phyloP scores from a whole-genome alignment of 2,113 vertebrate species.

The Lanius ludovicianus region DNA sequence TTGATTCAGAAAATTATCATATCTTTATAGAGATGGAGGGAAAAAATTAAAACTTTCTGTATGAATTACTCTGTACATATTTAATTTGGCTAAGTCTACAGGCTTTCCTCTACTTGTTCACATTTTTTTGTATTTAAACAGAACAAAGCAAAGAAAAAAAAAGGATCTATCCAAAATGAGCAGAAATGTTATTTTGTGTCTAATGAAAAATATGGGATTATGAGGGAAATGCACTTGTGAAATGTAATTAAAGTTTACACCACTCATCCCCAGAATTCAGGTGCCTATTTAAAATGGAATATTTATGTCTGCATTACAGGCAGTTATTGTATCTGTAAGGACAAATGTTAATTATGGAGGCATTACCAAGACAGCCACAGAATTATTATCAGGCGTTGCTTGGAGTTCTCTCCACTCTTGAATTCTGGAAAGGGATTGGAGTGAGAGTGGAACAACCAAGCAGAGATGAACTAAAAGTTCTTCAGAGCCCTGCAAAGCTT shows the following conservation, averaged over 20 bases:
- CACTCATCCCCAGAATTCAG: background rate
- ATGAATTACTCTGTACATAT: background rate
- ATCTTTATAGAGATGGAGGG: background rate
- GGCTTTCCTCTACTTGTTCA: background rate
- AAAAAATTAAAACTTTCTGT: background rate
- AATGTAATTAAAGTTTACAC: background rate
- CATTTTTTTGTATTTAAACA: background rate
- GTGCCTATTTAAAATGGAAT: background rate
- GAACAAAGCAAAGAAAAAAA: background rate
- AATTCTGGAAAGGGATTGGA: background rate
- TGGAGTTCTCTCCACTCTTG: background rate
- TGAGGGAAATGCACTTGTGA: background rate
- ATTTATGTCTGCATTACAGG: background rate
- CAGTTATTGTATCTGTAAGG: background rate
- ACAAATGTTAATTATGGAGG: background rate
- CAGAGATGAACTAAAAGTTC: rapidly evolving
- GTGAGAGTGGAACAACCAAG: background rate
- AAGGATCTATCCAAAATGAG: background rate
- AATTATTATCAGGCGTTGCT: background rate
- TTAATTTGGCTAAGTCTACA: slow-evolving; percentile 8
- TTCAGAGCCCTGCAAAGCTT: background rate
- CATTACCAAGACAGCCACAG: background rate
- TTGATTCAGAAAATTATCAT: background rate
- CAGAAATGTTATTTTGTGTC: slow-evolving; percentile 10
- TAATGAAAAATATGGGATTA: background rate